phyloP scores from a whole-genome alignment of 2,797 vertebrate species.

The Hippocampus kuda region DNA sequence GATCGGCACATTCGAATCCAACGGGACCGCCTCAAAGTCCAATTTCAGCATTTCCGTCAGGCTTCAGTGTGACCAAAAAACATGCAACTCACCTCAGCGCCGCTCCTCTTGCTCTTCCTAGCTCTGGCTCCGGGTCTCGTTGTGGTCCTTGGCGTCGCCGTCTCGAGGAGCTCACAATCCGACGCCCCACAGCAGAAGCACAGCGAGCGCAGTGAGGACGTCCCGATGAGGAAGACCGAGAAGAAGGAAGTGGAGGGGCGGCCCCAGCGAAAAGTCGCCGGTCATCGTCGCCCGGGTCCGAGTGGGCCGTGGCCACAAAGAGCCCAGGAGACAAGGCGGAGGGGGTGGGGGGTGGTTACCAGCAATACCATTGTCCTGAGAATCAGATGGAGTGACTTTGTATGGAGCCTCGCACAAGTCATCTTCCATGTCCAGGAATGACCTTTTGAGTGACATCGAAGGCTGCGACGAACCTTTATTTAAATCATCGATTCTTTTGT shows the following conservation, averaged over 20 bases:
- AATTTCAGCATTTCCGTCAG: not conserved
- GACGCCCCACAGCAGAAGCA: not conserved
- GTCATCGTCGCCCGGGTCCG: constrained; percentile 49
- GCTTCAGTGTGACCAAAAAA: not conserved
- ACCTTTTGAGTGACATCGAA: not conserved
- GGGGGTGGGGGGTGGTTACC: constrained; percentile 5
- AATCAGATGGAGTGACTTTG: too few species aligned
- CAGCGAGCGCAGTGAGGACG: accelerated
- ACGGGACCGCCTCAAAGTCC: not conserved
- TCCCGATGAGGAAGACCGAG: not conserved
- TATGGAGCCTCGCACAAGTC: not conserved
- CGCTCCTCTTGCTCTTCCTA: constrained; percentile 1
- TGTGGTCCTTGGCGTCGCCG: not conserved
- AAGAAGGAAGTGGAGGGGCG: not conserved
- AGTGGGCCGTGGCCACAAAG: constrained; percentile 54
- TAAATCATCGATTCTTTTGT: too few species aligned
- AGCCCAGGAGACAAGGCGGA: constrained; percentile 10
- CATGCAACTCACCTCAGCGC: not conserved
- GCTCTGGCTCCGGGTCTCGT: not conserved
- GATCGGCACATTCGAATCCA: not conserved
- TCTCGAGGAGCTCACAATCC: constrained; percentile 5
- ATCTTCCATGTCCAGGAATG: not conserved
- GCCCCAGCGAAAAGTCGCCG: constrained; percentile 26
- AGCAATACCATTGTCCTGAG: constrained; percentile 44
- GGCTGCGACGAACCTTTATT: too few species aligned